Conservation (phyloP, 2,888 invertebrate species). For the Taphrorychus bicolor region DNA sequence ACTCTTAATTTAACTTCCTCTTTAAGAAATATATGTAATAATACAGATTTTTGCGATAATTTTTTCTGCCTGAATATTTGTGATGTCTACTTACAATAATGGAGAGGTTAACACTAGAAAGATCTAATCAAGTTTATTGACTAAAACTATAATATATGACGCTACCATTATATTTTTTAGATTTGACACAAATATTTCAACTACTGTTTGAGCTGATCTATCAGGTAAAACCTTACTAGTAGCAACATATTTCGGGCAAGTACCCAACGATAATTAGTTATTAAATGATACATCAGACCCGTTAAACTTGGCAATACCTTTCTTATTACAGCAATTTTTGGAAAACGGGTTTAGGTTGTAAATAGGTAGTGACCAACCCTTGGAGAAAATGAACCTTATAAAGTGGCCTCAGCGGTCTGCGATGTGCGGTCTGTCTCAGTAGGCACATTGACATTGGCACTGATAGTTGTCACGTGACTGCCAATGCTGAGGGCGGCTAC, state of each 20-base stretch:
- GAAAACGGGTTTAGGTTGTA: background rate
- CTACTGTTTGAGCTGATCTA: background rate
- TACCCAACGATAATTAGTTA: too few species aligned
- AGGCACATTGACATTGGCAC: conserved; percentile 58
- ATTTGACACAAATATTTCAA: background rate
- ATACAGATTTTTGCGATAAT: background rate
- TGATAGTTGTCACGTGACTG: conserved; percentile 63
- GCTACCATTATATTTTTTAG: background rate
- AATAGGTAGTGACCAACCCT: background rate
- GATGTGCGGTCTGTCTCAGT: background rate
- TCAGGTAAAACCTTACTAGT: background rate
- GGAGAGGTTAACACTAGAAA: background rate
- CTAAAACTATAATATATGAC: background rate
- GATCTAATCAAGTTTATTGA: background rate
- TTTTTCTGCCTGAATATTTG: background rate
- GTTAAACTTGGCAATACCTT: too few species aligned
- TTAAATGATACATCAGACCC: too few species aligned
- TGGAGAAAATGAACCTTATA: conserved; percentile 4
- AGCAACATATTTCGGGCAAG: too few species aligned
- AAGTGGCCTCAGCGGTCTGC: conserved; percentile 22
- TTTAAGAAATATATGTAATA: background rate
- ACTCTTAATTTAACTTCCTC: too few species aligned
- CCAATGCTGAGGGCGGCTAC: conserved; percentile 84
- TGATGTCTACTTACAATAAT: too few species aligned
- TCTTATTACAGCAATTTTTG: too few species aligned